Conservation (phyloP, 2,797 vertebrate species). For the Parotocinclus haroldoi region DNA sequence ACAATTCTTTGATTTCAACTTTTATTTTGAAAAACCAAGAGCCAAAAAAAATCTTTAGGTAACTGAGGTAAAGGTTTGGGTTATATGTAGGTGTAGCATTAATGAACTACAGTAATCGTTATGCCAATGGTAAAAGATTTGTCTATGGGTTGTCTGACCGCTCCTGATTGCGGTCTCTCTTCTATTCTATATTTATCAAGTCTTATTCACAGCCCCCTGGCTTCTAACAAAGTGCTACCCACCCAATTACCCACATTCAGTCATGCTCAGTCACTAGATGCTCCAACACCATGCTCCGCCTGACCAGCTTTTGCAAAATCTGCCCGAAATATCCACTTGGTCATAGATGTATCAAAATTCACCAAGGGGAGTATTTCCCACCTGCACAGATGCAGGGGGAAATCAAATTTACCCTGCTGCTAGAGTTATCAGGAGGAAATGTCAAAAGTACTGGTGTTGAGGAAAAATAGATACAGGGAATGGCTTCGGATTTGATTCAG, state of each 20-base stretch:
- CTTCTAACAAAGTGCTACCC: constrained; percentile 22
- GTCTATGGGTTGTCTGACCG: constrained; percentile 14
- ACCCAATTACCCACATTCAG: constrained; percentile 22
- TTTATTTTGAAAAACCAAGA: too few relatives aligned
- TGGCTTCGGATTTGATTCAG: constrained; percentile 10
- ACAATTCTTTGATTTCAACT: too few relatives aligned
- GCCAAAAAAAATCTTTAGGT: too few relatives aligned
- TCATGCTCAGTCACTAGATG: constrained; percentile 23
- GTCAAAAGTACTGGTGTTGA: background rate
- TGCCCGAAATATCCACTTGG: constrained; percentile 10
- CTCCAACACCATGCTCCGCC: background rate
- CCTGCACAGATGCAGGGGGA: constrained; percentile 16
- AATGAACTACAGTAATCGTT: too few relatives aligned
- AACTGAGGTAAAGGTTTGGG: too few relatives aligned
- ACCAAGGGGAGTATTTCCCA: constrained; percentile 21
- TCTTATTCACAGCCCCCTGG: constrained; percentile 21
- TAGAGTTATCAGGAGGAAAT: constrained; percentile 11
- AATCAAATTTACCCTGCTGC: background rate
- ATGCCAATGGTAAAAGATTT: background rate
- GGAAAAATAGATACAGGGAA: background rate
- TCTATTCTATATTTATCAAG: constrained; percentile 28
- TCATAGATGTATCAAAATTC: constrained; percentile 9
- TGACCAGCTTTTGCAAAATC: background rate
- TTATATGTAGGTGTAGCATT: too few relatives aligned
- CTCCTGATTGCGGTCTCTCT: constrained; percentile 18